A percentile compares a stretch with the other conserved stretches of the same genome.
These are phyloP conservation scores for Alcis repandata DNA, from an alignment of 2,888 invertebrate genomes.

Conservation along the genomic window DNA sequence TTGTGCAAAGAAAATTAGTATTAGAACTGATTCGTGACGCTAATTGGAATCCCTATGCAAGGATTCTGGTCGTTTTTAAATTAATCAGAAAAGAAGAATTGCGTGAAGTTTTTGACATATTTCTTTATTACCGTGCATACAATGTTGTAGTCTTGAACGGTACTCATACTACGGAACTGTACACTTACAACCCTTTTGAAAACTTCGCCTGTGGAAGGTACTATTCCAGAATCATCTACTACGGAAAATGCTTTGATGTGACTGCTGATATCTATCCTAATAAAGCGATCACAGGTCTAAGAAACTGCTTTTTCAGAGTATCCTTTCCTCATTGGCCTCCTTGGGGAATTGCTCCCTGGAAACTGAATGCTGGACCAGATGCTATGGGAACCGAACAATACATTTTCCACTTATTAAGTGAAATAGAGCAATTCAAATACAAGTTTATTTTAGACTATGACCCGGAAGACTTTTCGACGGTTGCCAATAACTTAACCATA, in stretches of 20 bases:
- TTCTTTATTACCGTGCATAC: constrained; percentile 55
- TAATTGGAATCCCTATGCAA: constrained; percentile 62
- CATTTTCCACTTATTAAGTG: constrained; percentile 57
- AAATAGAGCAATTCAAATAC: constrained; percentile 58
- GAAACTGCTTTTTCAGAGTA: constrained; percentile 62
- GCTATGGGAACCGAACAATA: constrained; percentile 55
- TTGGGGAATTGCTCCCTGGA: constrained; percentile 52
- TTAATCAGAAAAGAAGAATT: constrained; percentile 45
- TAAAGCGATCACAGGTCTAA: constrained; percentile 59
- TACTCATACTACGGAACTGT: constrained; percentile 54
- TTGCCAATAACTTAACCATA: constrained; percentile 55
- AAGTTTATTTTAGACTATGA: constrained; percentile 54
- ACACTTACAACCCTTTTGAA: constrained; percentile 68
- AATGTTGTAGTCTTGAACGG: constrained; percentile 61
- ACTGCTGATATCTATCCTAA: constrained; percentile 52
- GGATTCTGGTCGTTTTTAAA: constrained; percentile 58
- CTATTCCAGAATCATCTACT: constrained; percentile 57
- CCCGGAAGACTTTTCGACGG: constrained; percentile 52
- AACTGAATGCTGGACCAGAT: constrained; percentile 4
- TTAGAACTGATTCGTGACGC: constrained; percentile 51
- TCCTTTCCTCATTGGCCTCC: constrained; percentile 66
- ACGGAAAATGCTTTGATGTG: constrained; percentile 59
- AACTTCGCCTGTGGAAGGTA: constrained; percentile 68
- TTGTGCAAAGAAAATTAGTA: constrained; percentile 34
- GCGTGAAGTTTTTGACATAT: constrained; percentile 55